phyloP scores from a whole-genome alignment of 2,113 vertebrate genomes.

The Aviceda subcristata region DNA sequence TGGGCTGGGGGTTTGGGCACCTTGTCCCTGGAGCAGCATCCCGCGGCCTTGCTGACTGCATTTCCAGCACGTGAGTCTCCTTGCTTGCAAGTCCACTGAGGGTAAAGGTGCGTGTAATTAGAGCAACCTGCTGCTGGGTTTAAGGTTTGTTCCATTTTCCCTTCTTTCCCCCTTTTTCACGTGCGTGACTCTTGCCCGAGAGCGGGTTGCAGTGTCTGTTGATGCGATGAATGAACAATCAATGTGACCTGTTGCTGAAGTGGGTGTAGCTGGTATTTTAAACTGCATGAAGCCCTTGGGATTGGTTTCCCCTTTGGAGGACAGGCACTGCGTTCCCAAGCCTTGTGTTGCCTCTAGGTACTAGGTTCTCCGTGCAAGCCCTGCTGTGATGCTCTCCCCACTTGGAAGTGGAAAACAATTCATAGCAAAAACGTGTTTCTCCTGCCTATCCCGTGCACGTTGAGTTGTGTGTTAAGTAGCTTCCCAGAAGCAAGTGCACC shows the following conservation, averaged over 20 bases:
- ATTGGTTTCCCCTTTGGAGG: neutral
- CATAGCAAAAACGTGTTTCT: accelerated
- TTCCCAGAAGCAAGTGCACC: neutral
- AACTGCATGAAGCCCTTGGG: neutral
- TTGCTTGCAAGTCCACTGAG: accelerated
- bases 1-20: accelerated
- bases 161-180: neutral
- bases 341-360: neutral
- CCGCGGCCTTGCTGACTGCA: accelerated
- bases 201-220: accelerated
- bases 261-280: accelerated
- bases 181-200: neutral
- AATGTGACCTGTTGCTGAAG: neutral
- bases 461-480: neutral
- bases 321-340: neutral
- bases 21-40: neutral
- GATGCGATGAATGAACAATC: neutral
- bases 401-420: neutral
- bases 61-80: neutral
- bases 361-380: neutral
- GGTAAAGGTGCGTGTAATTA: neutral
- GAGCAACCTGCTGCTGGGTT: neutral
- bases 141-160: neutral
- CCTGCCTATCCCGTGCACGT: accelerated
- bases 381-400: neutral